A percentile compares a stretch with the other conserved stretches of the same genome.
phyloP scores from a whole-genome alignment of 2,888 invertebrate species.

The Euclidia mi region DNA sequence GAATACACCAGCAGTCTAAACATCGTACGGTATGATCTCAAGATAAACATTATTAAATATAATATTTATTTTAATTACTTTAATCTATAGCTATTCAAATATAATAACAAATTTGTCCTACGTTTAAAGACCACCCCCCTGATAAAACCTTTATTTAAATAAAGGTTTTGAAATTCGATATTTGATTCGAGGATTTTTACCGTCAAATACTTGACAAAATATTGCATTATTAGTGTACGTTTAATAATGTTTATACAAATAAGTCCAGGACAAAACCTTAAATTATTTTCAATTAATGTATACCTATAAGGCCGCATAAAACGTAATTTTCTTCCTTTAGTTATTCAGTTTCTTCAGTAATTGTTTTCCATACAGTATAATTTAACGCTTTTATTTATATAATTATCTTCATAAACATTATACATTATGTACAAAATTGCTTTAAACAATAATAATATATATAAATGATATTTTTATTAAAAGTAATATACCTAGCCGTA shows the following conservation, averaged over 20 bases:
- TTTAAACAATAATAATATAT: slow-evolving; percentile 17
- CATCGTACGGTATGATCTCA: slow-evolving; percentile 30
- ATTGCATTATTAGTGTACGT: too few relatives aligned
- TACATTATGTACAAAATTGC: slow-evolving; percentile 12
- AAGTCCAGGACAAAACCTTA: too few relatives aligned
- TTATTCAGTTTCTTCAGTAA: slow-evolving; percentile 14
- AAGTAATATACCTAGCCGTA: not conserved
- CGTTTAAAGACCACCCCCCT: too few relatives aligned
- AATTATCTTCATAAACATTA: slow-evolving; percentile 16
- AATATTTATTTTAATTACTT: slow-evolving; percentile 48
- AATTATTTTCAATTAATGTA: too few relatives aligned
- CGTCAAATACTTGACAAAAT: too few relatives aligned
- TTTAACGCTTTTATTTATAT: slow-evolving; percentile 20
- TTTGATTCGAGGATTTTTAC: too few relatives aligned
- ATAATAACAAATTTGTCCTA: too few relatives aligned
- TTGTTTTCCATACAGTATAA: slow-evolving; percentile 17
- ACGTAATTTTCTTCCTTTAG: slow-evolving; percentile 20
- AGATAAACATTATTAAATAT: slow-evolving; percentile 45
- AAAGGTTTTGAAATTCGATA: too few relatives aligned
- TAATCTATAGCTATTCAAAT: slow-evolving; percentile 28
- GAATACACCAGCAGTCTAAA: slow-evolving; percentile 23
- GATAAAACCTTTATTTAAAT: too few relatives aligned
- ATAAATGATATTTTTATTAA: slow-evolving; percentile 14
- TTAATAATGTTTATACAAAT: too few relatives aligned
- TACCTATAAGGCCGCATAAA: too few relatives aligned